These are phyloP conservation scores for Diadegma fenestrale DNA, from an alignment of 2,888 invertebrate genomes.

Conservation along the genomic window DNA sequence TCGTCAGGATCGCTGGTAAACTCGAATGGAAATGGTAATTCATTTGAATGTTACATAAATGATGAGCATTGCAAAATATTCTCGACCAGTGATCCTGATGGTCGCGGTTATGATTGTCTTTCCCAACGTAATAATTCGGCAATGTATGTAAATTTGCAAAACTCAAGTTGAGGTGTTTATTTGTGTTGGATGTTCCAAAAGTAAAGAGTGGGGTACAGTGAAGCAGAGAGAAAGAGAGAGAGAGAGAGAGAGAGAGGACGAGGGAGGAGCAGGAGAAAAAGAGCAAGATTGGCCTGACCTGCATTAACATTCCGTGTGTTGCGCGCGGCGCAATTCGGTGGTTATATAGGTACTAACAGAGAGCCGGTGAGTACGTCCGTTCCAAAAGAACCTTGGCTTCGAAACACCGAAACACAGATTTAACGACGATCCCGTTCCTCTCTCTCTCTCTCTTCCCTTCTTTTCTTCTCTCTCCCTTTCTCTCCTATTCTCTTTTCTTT, in stretches of 20 bases:
- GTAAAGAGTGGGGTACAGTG: constrained; percentile 36
- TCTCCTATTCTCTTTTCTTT: neutral
- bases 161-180: neutral
- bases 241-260: constrained; percentile 23
- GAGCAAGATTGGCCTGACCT: constrained; percentile 74
- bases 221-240: constrained; percentile 34
- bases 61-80: neutral
- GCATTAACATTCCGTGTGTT: constrained; percentile 78
- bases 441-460: constrained; percentile 55
- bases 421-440: constrained; percentile 58
- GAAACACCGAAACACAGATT: constrained; percentile 80
- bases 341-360: constrained; percentile 60
- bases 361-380: constrained; percentile 65
- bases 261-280: constrained; percentile 48
- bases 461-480: constrained; percentile 18
- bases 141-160: constrained; percentile 19
- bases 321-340: constrained; percentile 78
- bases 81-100: neutral
- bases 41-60: neutral
- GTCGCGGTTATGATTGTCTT: neutral
- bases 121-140: constrained; percentile 15
- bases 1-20: neutral
- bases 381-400: constrained; percentile 80
- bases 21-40: neutral
- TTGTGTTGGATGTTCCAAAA: constrained; percentile 57